Conservation (phyloP, 2,113 vertebrate species). For the Bothrops jararaca region DNA sequence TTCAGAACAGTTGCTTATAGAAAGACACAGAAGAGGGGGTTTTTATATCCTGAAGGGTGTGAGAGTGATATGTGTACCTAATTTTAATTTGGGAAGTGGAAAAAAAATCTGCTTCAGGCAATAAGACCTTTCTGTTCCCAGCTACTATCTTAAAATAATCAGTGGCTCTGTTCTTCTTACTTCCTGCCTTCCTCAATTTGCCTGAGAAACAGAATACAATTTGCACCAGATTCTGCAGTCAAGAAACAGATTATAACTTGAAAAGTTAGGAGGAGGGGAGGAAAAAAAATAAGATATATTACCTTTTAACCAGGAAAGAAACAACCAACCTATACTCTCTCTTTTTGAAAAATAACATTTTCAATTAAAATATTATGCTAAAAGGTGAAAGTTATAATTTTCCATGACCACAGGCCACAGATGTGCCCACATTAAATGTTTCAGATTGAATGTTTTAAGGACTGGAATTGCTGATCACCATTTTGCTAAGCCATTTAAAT, state of each 20-base stretch:
- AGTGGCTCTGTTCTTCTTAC: not conserved
- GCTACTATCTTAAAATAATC: not conserved
- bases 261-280: not conserved
- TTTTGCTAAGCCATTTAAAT: constrained; percentile 36
- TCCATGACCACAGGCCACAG: constrained; percentile 31
- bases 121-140: not conserved
- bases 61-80: not conserved
- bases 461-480: constrained; percentile 33
- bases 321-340: not conserved
- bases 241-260: constrained; percentile 17
- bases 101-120: not conserved
- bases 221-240: not conserved
- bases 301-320: not conserved
- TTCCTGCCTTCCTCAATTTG: not conserved
- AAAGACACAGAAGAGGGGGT: not conserved
- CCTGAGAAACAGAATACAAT: not conserved
- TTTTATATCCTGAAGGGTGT: not conserved
- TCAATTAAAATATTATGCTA: constrained; percentile 6
- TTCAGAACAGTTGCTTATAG: not conserved
- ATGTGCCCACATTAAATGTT: constrained; percentile 36
- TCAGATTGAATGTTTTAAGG: constrained; percentile 33
- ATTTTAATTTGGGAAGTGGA: not conserved
- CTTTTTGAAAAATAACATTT: constrained; percentile 23
- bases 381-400: not conserved
- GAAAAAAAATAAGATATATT: not conserved